Conservation (phyloP, 2,888 invertebrate genomes). For the Apocheima hispidaria region DNA sequence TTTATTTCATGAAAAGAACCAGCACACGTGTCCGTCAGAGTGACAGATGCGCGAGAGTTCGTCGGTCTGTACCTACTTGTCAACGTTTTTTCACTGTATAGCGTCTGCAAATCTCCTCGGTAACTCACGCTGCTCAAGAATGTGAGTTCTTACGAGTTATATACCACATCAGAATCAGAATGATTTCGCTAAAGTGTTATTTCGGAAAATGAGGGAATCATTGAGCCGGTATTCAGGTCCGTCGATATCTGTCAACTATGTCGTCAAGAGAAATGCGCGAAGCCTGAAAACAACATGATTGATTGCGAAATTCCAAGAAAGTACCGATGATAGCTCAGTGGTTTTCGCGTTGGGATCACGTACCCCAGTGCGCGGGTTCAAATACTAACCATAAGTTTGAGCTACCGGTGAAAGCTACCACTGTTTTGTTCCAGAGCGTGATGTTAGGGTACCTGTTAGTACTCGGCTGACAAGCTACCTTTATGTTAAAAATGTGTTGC, state of each 20-base stretch:
- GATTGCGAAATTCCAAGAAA: conserved; percentile 59
- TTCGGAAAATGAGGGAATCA: conserved; percentile 61
- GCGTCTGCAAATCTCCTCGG: conserved; percentile 57
- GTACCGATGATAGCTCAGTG: not conserved
- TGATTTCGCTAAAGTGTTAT: conserved; percentile 60
- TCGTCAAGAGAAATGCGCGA: conserved; percentile 60
- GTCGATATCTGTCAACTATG: conserved; percentile 50
- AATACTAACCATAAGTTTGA: no score
- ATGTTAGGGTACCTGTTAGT: no score
- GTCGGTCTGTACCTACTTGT: conserved; percentile 59
- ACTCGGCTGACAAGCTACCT: no score
- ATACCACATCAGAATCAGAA: conserved; percentile 55
- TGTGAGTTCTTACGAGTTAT: conserved; percentile 59
- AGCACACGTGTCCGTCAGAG: conserved; percentile 58
- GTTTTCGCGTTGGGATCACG: no score
- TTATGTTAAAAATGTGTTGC: no score
- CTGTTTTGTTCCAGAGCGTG: no score
- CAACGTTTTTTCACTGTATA: conserved; percentile 68
- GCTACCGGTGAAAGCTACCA: no score
- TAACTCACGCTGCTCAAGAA: conserved; percentile 59
- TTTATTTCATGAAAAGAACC: conserved; percentile 58
- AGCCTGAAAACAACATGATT: conserved; percentile 56
- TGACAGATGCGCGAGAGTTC: conserved; percentile 64
- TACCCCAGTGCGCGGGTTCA: no score
- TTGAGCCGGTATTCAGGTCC: conserved; percentile 59